Percentiles rank a stretch among this genome's conserved stretches.
Conservation (phyloP, 2,797 vertebrate species). For the Pitangus sulphuratus region DNA sequence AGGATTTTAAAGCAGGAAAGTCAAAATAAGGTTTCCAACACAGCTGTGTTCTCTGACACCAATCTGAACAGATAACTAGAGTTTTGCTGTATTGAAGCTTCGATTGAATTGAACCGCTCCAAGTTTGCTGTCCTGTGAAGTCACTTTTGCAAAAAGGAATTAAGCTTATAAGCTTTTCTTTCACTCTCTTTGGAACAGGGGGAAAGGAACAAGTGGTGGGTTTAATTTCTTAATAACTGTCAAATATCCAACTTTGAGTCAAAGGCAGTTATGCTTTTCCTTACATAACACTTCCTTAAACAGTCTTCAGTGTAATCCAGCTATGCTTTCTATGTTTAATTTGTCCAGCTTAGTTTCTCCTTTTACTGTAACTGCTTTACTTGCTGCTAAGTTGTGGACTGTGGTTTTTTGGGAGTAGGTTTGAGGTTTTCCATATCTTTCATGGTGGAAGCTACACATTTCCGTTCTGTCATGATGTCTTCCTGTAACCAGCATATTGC, state of each 20-base stretch:
- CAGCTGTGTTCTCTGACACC: not conserved
- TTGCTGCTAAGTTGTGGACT: not conserved
- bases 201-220: not conserved
- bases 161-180: not conserved
- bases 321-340: not conserved
- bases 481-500: not conserved
- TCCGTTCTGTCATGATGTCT: not conserved
- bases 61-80: not conserved
- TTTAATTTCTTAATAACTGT: not conserved
- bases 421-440: not conserved
- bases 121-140: not conserved
- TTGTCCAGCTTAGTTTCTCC: not conserved
- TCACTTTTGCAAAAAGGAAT: not conserved
- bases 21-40: not conserved
- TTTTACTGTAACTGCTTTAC: not conserved
- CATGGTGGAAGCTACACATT: not conserved
- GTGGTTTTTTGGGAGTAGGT: fast-evolving
- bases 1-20: not conserved
- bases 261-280: not conserved
- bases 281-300: not conserved
- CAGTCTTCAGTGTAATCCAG: not conserved
- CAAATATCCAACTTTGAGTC: not conserved
- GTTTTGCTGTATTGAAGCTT: not conserved
- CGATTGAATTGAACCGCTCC: not conserved
- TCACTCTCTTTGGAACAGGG: not conserved